Conservation (phyloP, 2,113 vertebrate species). For the crab-eating macaque (Macaca fascicularis) region T2T-MFA8v1.1 NC_088381.1:22034501-22035000, state of each 20-base stretch:
- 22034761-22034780: neutral
- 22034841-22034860: conserved; percentile 20
- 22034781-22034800: neutral
- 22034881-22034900: neutral
- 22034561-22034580: neutral
- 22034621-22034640: neutral
- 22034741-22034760: conserved; percentile 12
- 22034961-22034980: neutral
- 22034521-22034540: neutral
- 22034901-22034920: neutral
- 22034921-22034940: neutral
- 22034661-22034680: conserved; percentile 7
- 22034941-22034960: neutral
- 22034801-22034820: neutral
- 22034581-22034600: neutral
- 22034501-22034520: neutral
- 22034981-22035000: conserved; percentile 14
- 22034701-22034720: neutral
- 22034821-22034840: neutral
- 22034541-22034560: neutral
- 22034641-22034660: conserved; percentile 32
- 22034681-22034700: conserved; percentile 37
- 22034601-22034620: neutral
- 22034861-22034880: neutral
- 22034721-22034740: conserved; percentile 18